Evolutionary conservation across 1,140 invertebrate species (phyloP), one percentile per base, ranked within the genome.

Genomic region (Bombus sylvicola): DNA sequence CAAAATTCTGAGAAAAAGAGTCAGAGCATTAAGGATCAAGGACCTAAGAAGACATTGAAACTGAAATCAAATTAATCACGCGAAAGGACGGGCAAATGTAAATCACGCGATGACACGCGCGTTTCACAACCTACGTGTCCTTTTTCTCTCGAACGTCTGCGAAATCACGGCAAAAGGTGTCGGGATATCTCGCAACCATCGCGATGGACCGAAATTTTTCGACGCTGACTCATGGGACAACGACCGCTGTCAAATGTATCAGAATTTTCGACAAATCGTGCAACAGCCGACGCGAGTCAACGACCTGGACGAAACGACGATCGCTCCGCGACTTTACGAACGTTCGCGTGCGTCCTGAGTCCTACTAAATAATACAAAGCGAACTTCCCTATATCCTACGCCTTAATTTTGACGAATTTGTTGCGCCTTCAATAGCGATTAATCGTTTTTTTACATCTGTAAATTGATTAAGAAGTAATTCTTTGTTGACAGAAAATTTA

Each of bases 191-290:
- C 53, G 76, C 41, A 41, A 66, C 62, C 75, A 43, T 41, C 76
- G 37, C 47, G 66, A 69, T 80, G 73, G 69, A 85, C 47, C 87
- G 76, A 88, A 84, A 92, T 93, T 87, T 92, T 90, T 92, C 87
- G 88, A 88, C 81, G 75, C 31, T 91, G 87, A 92, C 57, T 89
- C 89, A 92, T 62, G 34, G 89, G 83, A 92, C 86, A 88, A 90
- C 76, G 89, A 90, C 88, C 92, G 53, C 64, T 43, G 87, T 89
- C 66, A 84, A 90, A 81, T 75, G 53, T 80, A 83, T 81, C 76
- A 86, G 64, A 37, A 90, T 87, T 83, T 88, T 90, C 53, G 41
- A 41, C 73, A 62, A 90, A 83, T 86, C 69, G 34, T 53, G 83
- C 83, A 90, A 90, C 62, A 77, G 18, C 25, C 47, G n/a, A n/a